These are phyloP conservation scores for Bucorvus abyssinicus DNA, from an alignment of 2,797 vertebrate genomes.

Conservation along the genomic window DNA sequence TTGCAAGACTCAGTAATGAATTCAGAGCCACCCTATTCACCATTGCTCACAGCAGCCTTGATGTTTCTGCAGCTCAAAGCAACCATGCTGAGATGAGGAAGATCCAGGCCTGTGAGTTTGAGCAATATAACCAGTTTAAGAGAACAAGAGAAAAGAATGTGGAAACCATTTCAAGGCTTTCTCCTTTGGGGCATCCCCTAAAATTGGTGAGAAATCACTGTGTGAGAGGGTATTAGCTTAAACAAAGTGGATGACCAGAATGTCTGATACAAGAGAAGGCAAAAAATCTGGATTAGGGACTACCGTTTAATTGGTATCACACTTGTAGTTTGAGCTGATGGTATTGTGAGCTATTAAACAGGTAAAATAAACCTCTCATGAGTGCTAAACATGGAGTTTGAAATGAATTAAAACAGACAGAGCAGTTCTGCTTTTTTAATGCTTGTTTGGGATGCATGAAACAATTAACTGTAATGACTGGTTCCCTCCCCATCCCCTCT, in stretches of 20 bases:
- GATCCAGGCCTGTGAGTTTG: neutral
- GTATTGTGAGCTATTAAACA: neutral
- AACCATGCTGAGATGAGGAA: neutral
- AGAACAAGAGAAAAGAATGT: neutral
- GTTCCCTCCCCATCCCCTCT: fast-evolving
- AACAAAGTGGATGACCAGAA: neutral
- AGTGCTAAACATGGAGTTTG: neutral
- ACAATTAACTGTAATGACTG: neutral
- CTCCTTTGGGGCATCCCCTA: neutral
- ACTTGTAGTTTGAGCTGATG: neutral
- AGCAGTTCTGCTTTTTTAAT: neutral
- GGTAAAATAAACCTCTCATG: neutral
- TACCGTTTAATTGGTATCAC: neutral
- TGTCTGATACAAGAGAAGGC: neutral
- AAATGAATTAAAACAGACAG: neutral
- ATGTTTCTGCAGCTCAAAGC: neutral
- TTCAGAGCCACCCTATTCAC: neutral
- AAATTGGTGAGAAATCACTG: neutral
- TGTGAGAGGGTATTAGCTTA: neutral
- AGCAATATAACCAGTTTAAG: neutral
- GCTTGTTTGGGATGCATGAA: neutral
- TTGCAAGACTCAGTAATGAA: neutral
- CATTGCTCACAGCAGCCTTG: neutral
- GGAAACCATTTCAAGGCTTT: neutral
- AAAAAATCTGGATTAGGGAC: neutral